Evolutionary conservation across 2,888 invertebrate genomes (phyloP).

Genomic region (Cotesia congregata): DNA sequence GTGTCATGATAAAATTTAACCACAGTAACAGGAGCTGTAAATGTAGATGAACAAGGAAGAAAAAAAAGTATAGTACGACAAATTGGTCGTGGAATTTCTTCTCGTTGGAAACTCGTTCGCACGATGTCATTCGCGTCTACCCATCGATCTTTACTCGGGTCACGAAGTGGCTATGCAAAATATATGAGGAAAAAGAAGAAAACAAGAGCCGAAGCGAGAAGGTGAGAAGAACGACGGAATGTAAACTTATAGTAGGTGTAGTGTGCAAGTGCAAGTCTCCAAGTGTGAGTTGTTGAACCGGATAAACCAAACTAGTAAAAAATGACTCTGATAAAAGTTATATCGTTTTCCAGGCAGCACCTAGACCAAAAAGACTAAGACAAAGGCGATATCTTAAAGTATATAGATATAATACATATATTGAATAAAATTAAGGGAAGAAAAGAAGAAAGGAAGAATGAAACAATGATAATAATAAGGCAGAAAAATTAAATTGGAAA

Average conservation of each 20-base stretch:
- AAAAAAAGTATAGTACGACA: slow-evolving; percentile 40
- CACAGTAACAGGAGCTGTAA: slow-evolving; percentile 6
- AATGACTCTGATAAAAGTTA: slow-evolving; percentile 40
- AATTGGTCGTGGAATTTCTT: slow-evolving; percentile 49
- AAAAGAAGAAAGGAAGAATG: background rate
- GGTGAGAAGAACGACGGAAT: background rate
- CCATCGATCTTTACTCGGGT: slow-evolving; percentile 49
- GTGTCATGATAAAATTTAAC: slow-evolving; percentile 16
- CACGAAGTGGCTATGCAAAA: slow-evolving; percentile 51
- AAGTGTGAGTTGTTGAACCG: slow-evolving; percentile 13
- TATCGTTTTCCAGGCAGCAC: slow-evolving; percentile 35
- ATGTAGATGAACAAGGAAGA: slow-evolving; percentile 23
- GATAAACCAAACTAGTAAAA: slow-evolving; percentile 30
- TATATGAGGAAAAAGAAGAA: slow-evolving; percentile 43
- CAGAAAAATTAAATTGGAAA: slow-evolving; percentile 1
- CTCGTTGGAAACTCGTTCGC: slow-evolving; percentile 46
- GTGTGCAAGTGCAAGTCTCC: background rate
- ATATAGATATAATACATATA: background rate
- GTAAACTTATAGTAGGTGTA: background rate
- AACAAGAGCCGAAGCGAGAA: slow-evolving; percentile 12
- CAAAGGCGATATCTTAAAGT: background rate
- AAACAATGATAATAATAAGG: background rate
- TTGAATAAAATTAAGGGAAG: background rate
- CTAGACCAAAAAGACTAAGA: slow-evolving; percentile 20
- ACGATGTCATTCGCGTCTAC: slow-evolving; percentile 41